phyloP scores from a whole-genome alignment of 2,888 invertebrate genomes.

The Tribolium freemani region DNA sequence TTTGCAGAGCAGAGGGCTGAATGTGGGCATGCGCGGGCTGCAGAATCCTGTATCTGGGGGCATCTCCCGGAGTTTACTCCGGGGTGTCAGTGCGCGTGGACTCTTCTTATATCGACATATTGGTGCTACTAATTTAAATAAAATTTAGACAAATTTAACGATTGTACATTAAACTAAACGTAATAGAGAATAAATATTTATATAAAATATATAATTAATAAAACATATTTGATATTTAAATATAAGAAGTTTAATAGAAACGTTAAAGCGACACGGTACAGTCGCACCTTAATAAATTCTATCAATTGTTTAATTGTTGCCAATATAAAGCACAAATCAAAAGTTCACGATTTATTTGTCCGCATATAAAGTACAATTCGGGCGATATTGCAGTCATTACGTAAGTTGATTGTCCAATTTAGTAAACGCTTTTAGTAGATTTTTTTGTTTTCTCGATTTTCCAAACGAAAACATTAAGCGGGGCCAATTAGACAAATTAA shows the following conservation, averaged over 20 bases:
- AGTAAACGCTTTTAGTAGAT: slow-evolving; percentile 35
- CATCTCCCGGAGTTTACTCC: slow-evolving; percentile 61
- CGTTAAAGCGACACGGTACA: slow-evolving; percentile 24
- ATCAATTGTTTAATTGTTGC: slow-evolving; percentile 19
- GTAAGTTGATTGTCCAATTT: slow-evolving; percentile 46
- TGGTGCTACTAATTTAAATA: slow-evolving; percentile 59
- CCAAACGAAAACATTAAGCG: slow-evolving; percentile 18
- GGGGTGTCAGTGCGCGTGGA: slow-evolving; percentile 56
- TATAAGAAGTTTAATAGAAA: slow-evolving; percentile 15
- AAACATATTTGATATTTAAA: slow-evolving; percentile 33
- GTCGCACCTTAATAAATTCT: slow-evolving; percentile 28
- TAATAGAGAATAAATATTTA: slow-evolving; percentile 38
- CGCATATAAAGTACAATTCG: slow-evolving; percentile 25
- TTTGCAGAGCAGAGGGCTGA: slow-evolving; percentile 8
- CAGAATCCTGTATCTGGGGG: slow-evolving; percentile 61
- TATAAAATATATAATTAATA: slow-evolving; percentile 29
- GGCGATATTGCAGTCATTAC: slow-evolving; percentile 39
- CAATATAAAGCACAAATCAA: slow-evolving; percentile 20
- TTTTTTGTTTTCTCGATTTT: slow-evolving; percentile 34
- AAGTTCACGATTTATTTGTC: slow-evolving; percentile 16
- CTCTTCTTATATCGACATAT: slow-evolving; percentile 59
- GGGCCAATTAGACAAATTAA: slow-evolving; percentile 42
- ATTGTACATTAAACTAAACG: slow-evolving; percentile 33
- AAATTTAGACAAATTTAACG: slow-evolving; percentile 34
- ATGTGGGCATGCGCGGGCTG: slow-evolving; percentile 56